phyloP scores from a whole-genome alignment of 2,113 vertebrate species.

The Phaethon lepturus region DNA sequence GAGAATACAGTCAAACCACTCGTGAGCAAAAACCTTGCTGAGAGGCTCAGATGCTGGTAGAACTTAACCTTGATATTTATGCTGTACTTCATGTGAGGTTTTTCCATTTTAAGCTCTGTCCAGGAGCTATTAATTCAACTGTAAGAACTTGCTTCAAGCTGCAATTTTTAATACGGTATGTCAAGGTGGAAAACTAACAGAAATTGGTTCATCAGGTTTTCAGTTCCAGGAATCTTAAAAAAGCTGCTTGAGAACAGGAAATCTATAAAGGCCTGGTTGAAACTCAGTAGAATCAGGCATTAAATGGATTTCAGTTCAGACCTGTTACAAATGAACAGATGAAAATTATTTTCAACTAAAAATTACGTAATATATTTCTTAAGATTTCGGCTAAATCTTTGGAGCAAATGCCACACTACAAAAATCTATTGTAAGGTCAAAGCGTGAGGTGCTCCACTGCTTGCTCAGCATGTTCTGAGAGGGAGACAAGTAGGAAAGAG shows the following conservation, averaged over 20 bases:
- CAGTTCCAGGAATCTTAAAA: background rate
- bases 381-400: background rate
- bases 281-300: background rate
- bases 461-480: background rate
- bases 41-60: background rate
- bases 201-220: background rate
- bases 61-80: constrained; percentile 7
- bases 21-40: background rate
- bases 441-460: background rate
- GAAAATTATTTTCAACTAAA: background rate
- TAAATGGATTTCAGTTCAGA: background rate
- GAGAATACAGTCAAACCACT: background rate
- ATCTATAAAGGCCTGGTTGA: background rate
- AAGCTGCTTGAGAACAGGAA: background rate
- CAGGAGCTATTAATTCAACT: constrained; percentile 29
- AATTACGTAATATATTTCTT: background rate
- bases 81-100: background rate
- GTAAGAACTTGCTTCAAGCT: constrained; percentile 21
- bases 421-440: background rate
- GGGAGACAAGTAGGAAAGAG: background rate
- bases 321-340: background rate
- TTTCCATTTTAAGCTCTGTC: background rate
- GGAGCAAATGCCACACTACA: background rate
- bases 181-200: background rate
- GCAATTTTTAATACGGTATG: background rate